phyloP scores from a whole-genome alignment of 1,140 invertebrate genomes.

The Fopius arisanus region DNA sequence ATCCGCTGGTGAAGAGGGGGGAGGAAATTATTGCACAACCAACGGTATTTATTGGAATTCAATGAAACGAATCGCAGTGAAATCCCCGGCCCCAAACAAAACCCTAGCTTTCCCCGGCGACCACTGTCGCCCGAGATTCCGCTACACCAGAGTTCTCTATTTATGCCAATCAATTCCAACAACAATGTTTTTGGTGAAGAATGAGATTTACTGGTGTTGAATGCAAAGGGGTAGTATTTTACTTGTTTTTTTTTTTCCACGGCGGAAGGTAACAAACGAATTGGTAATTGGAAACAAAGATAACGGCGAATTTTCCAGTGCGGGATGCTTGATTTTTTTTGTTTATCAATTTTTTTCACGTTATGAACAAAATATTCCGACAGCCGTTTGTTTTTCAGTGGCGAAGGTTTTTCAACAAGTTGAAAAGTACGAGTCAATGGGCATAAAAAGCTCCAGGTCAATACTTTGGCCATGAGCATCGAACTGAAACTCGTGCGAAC shows the following conservation, averaged over 20 bases:
- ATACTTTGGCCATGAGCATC: neutral
- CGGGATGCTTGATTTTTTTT: too few species aligned
- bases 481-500: neutral
- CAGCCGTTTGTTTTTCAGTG: neutral
- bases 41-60: conserved; percentile 40
- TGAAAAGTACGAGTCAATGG: neutral
- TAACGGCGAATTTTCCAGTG: neutral
- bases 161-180: conserved; percentile 28
- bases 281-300: neutral
- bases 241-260: too few species aligned
- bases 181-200: neutral
- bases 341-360: too few species aligned
- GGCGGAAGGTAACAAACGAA: neutral
- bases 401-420: neutral
- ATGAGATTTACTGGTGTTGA: neutral
- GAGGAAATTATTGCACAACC: conserved; percentile 32
- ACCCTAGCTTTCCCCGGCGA: neutral
- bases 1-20: neutral
- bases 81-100: neutral
- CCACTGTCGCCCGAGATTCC: conserved; percentile 17
- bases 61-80: conserved; percentile 35
- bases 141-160: conserved; percentile 29
- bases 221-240: neutral
- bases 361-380: too few species aligned
- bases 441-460: neutral